These are phyloP conservation scores for Cantharis rustica DNA, from an alignment of 2,888 invertebrate species.

Conservation along the genomic window DNA sequence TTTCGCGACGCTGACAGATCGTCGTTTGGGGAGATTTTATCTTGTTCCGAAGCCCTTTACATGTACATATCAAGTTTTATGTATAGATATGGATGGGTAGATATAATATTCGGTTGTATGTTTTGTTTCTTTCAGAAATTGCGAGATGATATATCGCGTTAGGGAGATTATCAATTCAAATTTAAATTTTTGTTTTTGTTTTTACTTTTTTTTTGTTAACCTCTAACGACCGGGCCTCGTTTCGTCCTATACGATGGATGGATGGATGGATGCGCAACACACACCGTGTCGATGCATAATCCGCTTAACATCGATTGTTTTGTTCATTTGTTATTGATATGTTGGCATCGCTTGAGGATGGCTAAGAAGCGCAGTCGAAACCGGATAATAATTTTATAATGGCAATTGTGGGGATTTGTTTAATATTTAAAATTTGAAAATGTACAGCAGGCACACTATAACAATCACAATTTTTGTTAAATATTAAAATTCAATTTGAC, in stretches of 20 bases:
- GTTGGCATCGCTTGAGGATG: neutral
- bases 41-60: slow-evolving; percentile 16
- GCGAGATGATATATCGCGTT: neutral
- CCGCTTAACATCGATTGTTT: neutral
- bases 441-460: neutral
- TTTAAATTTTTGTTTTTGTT: neutral
- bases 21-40: slow-evolving; percentile 30
- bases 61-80: neutral
- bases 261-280: no score
- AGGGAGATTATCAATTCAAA: neutral
- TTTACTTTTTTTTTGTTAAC: neutral
- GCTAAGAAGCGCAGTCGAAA: neutral
- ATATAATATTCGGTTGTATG: neutral
- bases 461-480: slow-evolving; percentile 15
- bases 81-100: neutral
- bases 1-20: slow-evolving; percentile 32
- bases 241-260: no score
- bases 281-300: neutral
- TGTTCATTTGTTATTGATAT: neutral
- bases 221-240: neutral
- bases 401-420: neutral
- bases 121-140: neutral
- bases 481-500: slow-evolving; percentile 23
- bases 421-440: neutral
- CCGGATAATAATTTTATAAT: no score